Percentiles rank a stretch among this genome's conserved stretches.
These are phyloP conservation scores for Heliocidaris erythrogramma DNA, from an alignment of 35 echinoderm and acorn worm species.

Conservation along the genomic window DNA sequence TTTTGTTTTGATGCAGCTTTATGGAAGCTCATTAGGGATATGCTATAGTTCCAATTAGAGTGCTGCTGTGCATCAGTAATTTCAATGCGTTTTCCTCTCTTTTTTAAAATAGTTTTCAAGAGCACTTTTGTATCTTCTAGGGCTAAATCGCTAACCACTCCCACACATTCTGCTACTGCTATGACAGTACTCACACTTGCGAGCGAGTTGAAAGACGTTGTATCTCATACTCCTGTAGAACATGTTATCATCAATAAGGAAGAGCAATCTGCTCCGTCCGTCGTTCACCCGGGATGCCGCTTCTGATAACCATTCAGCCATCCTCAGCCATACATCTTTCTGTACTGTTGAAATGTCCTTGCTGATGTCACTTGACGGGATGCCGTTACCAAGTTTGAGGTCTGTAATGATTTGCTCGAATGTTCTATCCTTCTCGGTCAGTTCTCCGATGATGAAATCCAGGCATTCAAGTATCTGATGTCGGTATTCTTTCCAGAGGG, in stretches of 20 bases:
- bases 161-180: too few species aligned
- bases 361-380: not conserved
- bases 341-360: not conserved
- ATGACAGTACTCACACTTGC: slow-evolving; percentile 76
- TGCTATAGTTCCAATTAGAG: too few species aligned
- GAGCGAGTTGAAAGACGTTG: slow-evolving; percentile 81
- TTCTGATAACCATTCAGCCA: not conserved
- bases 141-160: too few species aligned
- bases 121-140: too few species aligned
- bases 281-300: not conserved
- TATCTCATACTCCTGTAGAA: slow-evolving; percentile 96
- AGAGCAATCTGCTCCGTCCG: not conserved
- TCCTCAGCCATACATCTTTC: slow-evolving; percentile 29
- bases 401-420: not conserved
- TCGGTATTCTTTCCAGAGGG: slow-evolving; percentile 67
- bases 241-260: slow-evolving; percentile 90
- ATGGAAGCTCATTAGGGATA: too few species aligned
- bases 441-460: slow-evolving; percentile 46
- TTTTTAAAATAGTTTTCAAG: too few species aligned
- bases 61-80: too few species aligned
- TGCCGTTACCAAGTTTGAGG: not conserved
- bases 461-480: slow-evolving; percentile 51
- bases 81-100: too few species aligned
- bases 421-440: slow-evolving; percentile 14
- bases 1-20: too few species aligned